A percentile compares a stretch with the other conserved stretches of the same genome.
phyloP scores from a whole-genome alignment of 1,140 invertebrate genomes.

The Drosophila azteca region DNA sequence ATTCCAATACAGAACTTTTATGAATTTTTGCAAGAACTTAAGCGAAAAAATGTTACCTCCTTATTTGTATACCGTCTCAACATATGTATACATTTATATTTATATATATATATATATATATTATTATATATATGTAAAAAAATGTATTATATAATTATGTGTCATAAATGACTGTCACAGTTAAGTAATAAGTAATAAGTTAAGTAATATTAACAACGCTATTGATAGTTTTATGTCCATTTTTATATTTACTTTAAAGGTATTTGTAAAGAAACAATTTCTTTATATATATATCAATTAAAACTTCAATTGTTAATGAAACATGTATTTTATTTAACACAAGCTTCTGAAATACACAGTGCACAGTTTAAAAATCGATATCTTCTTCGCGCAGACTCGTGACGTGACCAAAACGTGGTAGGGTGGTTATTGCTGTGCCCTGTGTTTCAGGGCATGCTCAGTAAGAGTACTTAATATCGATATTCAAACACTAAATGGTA shows the following conservation, averaged over 20 bases:
- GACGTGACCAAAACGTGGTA: not conserved
- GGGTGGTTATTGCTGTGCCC: slow-evolving; percentile 22
- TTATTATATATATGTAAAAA: slow-evolving; percentile 3
- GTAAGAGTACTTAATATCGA: slow-evolving; percentile 5
- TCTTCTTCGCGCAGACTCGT: slow-evolving; percentile 38
- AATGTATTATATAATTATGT: too few species aligned
- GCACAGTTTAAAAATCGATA: slow-evolving; percentile 54
- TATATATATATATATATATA: too few species aligned
- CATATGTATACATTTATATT: too few species aligned
- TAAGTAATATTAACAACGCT: slow-evolving; percentile 40
- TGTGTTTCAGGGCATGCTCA: slow-evolving; percentile 48
- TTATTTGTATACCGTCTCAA: too few species aligned
- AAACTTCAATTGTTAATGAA: slow-evolving; percentile 44
- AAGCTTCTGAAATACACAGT: slow-evolving; percentile 35
- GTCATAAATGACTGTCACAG: too few species aligned
- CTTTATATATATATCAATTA: slow-evolving; percentile 17
- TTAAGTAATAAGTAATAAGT: too few species aligned
- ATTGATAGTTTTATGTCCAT: slow-evolving; percentile 28
- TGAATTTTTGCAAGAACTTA: too few species aligned
- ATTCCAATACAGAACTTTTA: slow-evolving; percentile 1
- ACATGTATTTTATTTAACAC: slow-evolving; percentile 33
- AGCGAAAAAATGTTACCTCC: too few species aligned
- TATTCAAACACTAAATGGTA: too few species aligned
- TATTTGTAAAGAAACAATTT: slow-evolving; percentile 29
- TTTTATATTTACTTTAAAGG: slow-evolving; percentile 9